Percentiles rank a stretch among this genome's conserved stretches.
Conservation (phyloP, 30 jellyfish, hydroid and myxozoan species). For the Hydra vulgaris region DNA sequence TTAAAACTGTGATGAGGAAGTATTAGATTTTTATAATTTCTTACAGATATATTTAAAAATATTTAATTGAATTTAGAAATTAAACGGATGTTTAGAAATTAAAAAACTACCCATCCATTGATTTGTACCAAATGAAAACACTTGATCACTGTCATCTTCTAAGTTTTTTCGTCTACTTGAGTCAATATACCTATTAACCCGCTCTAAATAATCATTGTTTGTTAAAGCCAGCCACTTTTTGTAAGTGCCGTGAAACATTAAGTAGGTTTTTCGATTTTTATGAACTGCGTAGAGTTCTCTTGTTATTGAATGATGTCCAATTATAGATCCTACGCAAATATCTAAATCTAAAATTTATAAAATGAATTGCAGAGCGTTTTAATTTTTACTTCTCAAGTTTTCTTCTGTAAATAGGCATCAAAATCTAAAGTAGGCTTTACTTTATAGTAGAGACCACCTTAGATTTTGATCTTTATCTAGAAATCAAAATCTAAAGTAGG, state of each 20-base stretch:
- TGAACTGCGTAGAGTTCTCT: neutral
- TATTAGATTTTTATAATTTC: too few species aligned
- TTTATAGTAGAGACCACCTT: too few species aligned
- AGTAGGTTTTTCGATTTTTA: neutral
- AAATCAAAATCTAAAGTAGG: too few species aligned
- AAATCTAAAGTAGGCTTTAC: too few species aligned
- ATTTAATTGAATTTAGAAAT: too few species aligned
- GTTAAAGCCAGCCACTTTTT: neutral
- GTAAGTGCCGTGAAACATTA: neutral
- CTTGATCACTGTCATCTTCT: neutral
- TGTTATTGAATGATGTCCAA: neutral
- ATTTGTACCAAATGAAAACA: neutral
- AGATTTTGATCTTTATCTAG: too few species aligned
- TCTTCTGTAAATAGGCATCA: too few species aligned
- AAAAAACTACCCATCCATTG: neutral
- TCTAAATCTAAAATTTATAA: neutral
- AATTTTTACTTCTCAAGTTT: too few species aligned
- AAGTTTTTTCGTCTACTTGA: neutral
- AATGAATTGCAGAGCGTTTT: too few species aligned
- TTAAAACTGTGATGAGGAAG: too few species aligned
- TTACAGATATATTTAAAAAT: too few species aligned
- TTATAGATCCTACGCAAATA: neutral
- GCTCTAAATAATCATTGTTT: neutral
- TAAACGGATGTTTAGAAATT: too few species aligned
- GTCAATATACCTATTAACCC: neutral